Conservation (phyloP, 2,113 vertebrate species). For the Quiscalus mexicanus region DNA sequence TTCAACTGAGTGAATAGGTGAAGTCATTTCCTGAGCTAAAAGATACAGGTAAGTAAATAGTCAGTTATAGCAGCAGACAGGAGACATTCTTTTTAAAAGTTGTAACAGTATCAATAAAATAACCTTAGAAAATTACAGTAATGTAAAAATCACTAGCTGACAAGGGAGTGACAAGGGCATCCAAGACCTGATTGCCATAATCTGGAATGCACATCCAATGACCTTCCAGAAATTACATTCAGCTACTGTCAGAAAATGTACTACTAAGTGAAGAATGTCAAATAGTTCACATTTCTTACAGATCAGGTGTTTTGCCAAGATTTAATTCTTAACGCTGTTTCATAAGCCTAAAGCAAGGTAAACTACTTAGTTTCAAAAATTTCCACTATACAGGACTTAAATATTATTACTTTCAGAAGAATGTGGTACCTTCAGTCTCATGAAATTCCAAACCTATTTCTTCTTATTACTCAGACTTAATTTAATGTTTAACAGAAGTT, state of each 20-base stretch:
- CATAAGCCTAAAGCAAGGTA: neutral
- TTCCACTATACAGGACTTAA: neutral
- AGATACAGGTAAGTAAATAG: conserved; percentile 75
- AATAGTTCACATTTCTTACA: conserved; percentile 43
- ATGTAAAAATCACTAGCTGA: conserved; percentile 48
- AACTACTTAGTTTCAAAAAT: conserved; percentile 23
- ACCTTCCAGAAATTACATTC: conserved; percentile 69
- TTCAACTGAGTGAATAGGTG: conserved; percentile 67
- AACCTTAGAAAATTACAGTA: conserved; percentile 68
- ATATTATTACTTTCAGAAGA: neutral
- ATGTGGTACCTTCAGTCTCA: neutral
- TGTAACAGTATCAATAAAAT: conserved; percentile 71
- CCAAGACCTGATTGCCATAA: conserved; percentile 58
- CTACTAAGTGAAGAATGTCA: conserved; percentile 35
- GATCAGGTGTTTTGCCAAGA: conserved; percentile 11
- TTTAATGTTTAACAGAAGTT: neutral
- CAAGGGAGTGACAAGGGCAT: conserved; percentile 35
- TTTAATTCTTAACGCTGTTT: conserved; percentile 31
- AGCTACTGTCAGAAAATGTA: conserved; percentile 65
- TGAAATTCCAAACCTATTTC: neutral
- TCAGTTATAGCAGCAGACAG: conserved; percentile 79
- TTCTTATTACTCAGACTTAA: neutral
- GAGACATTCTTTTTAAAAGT: conserved; percentile 63
- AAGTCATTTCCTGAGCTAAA: conserved; percentile 82
- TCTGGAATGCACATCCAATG: conserved; percentile 50